Evolutionary conservation across 2,888 invertebrate genomes (phyloP), one percentile per base, ranked within the genome.

Genomic region (Gisinianus flammeolus): DNA sequence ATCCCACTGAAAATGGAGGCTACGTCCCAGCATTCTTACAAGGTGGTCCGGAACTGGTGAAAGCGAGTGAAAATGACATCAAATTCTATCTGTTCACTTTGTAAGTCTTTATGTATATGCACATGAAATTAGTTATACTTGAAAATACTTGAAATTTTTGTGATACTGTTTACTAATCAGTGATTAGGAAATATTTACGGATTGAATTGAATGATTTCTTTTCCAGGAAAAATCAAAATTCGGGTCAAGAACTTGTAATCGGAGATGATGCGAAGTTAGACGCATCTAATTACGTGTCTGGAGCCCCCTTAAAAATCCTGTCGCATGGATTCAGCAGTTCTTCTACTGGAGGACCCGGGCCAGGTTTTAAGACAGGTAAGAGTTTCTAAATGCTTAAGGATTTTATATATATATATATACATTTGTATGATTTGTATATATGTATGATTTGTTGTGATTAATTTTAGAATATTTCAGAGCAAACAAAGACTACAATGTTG

Each of bases 241-340:
- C 62, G 5, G 62, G 62, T 1, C 6, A 71, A 16, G 77, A 77
- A 52, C 44, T 77, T 0, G 2, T 71, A n/a, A 30, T 71, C 16
- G 71, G 70, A 19, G 70, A 70, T 56, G 66, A 74, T 12, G 10
- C 35, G 2, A 44, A 44, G 19, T 70, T 82, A 8, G 31, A 28
- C 4, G 33, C 24, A 3, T 81, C 83, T 1, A 33, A 56, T 16
- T 82, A 81, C 74, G 54, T 80, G 12, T 35, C 62, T 8, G 81
- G 79, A 22, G 82, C 80, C 8, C 80, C 80, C 8, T 64, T 81
- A 0, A 78, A 82, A 52, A 69, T 85, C 52, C 44, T 83, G 3
- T 70, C 79, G 26, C 85, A 85, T 80, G 85, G 84, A 19, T 85
- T 83, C 31, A 54, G 76, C n/a, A 80, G 80, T 66, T 78, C 75